Base-by-base conservation (phyloP, 1,140 invertebrate species). In the Dinoponera quadriceps region DNA sequence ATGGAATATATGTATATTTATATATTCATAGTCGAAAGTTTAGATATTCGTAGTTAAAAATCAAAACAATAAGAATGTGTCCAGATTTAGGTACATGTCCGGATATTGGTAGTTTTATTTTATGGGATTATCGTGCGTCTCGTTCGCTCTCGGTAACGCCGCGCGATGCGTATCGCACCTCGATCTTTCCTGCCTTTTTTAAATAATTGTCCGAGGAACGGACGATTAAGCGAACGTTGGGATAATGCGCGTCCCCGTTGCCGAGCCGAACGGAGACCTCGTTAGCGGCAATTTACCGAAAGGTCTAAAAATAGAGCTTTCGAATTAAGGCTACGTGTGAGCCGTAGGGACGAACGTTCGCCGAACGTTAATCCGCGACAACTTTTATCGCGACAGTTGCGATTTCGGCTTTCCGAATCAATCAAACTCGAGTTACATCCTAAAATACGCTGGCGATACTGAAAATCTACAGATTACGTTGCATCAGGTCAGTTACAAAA, bases 251-350 rank as follows among this genome's bases (percentile, higher is more conserved):
- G 75, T 86, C 69, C 48, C 48, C 85, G 72, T 22, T 49, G 60
- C 22, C 20, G 27, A 27, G 51, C 49, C 38, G 54, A 66, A 68
- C 69, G 84, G 48, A 62, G 65, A 49, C 25, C 85, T 90, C 85
- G 85, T 92, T 91, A 91, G 74, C 74, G 83, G 66, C 89, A 92
- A 91, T 92, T 92, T 91, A 90, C 63, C 74, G 29, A 85, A 83
- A 85, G 63, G 72, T 86, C 90, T 91, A 91, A 91, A 92, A 91
- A 92, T 92, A 92, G 88, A 55, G 66, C 75, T 88, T 74, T 83
- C 82, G 33, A 85, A 88, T 89, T 85, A 88, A 90, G 75, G 85
- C 82, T 88, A 75, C 80, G 80, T 29, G 44, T 38, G 14, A 55
- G 29, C 9, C 55, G 48, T 59, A 82, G 80, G 77, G 20, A 71